phyloP scores from a whole-genome alignment of 2,888 invertebrate genomes.

The Agrilus cyanescens region DNA sequence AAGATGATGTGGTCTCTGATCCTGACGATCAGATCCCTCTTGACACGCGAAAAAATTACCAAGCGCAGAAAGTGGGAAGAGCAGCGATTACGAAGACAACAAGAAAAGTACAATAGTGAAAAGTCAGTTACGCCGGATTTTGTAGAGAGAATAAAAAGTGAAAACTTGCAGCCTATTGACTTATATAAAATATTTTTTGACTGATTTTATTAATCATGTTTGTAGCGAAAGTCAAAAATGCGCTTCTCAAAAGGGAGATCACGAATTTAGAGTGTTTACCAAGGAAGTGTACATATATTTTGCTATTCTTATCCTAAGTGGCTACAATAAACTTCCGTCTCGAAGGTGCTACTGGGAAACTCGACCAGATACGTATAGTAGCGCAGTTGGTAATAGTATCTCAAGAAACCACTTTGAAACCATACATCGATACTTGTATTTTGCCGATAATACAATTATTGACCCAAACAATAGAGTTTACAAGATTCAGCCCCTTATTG shows the following conservation, averaged over 20 bases:
- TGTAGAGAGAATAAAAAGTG: no score
- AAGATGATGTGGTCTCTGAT: no score
- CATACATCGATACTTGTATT: slow-evolving; percentile 13
- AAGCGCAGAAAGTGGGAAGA: no score
- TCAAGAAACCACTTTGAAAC: slow-evolving; percentile 13
- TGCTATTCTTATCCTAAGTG: slow-evolving; percentile 9
- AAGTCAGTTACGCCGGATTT: no score
- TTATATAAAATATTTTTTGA: no score
- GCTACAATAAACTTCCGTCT: slow-evolving; percentile 5
- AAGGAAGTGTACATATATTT: slow-evolving; percentile 14
- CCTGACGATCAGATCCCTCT: no score
- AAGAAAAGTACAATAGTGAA: no score
- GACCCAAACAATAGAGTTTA: slow-evolving; percentile 12
- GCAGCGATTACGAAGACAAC: no score
- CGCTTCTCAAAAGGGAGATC: background rate
- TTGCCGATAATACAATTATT: slow-evolving; percentile 14
- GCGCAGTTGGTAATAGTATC: slow-evolving; percentile 10
- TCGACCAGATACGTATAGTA: slow-evolving; percentile 5
- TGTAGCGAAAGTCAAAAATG: no score
- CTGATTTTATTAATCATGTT: no score
- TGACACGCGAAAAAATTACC: no score
- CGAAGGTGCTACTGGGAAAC: slow-evolving; percentile 12
- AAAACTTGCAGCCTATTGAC: no score
- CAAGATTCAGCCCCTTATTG: slow-evolving; percentile 14
- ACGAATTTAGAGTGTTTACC: slow-evolving; percentile 6